These are phyloP conservation scores for Lumbricus terrestris DNA, from an alignment of 2,888 invertebrate species.

Conservation along the genomic window DNA sequence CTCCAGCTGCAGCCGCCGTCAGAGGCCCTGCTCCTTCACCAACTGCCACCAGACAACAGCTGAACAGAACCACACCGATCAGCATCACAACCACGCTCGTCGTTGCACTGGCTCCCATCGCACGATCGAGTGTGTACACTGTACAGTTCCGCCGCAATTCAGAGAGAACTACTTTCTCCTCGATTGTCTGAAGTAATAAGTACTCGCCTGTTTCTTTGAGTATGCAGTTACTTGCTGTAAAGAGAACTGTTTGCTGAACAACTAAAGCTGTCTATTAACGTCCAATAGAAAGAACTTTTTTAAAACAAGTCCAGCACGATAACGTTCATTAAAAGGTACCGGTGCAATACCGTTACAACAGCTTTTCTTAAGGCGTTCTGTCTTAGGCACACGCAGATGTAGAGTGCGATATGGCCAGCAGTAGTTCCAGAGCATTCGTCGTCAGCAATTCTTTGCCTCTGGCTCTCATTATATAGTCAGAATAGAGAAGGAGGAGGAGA, in stretches of 20 bases:
- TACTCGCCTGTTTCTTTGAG: background rate
- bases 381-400: background rate
- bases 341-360: background rate
- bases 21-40: too few species aligned
- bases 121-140: background rate
- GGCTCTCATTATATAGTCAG: background rate
- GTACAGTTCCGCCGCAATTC: background rate
- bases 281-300: background rate
- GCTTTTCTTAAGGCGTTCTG: background rate
- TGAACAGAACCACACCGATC: background rate
- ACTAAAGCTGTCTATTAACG: background rate
- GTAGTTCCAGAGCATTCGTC: background rate
- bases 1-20: background rate
- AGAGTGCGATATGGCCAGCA: background rate
- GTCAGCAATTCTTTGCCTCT: background rate
- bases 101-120: background rate
- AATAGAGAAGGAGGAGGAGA: background rate
- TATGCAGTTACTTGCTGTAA: too few species aligned
- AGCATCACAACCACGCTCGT: background rate
- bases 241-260: background rate
- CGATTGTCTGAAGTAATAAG: background rate
- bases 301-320: background rate
- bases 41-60: background rate
- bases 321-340: background rate
- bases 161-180: background rate